phyloP scores from a whole-genome alignment of 2,113 vertebrate species.

The Upupa epops region DNA sequence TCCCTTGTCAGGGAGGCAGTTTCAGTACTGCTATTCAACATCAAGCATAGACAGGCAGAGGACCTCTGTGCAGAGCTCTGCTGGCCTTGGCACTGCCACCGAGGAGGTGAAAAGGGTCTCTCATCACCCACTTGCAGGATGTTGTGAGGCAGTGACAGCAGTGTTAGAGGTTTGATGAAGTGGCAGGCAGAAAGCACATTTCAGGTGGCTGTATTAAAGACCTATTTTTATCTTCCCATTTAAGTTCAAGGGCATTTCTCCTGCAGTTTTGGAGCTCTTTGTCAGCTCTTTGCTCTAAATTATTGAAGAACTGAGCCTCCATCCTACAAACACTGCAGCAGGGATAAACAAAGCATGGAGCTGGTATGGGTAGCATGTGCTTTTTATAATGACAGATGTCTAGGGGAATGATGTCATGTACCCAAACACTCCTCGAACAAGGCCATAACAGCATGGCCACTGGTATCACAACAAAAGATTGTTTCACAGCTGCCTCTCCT shows the following conservation, averaged over 20 bases:
- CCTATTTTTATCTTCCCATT: background rate
- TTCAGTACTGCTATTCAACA: fast-evolving
- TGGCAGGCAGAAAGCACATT: background rate
- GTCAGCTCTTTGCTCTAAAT: background rate
- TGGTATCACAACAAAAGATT: background rate
- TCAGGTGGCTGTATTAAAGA: background rate
- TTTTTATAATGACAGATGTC: background rate
- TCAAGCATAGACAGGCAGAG: background rate
- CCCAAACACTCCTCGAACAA: background rate
- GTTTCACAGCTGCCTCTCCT: background rate
- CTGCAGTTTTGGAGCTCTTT: background rate
- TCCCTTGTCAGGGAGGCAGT: background rate
- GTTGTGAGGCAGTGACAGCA: background rate
- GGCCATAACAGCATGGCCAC: background rate
- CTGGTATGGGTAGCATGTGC: background rate
- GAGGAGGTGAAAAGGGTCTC: background rate
- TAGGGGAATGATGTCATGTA: background rate
- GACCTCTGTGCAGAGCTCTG: background rate
- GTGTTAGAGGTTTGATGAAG: background rate
- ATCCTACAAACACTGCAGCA: background rate
- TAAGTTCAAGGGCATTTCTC: slow-evolving; percentile 19
- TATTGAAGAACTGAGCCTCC: background rate
- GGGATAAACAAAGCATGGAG: background rate
- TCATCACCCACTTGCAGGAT: fast-evolving
- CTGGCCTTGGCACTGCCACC: background rate